Evolutionary conservation across 2,113 vertebrate species (phyloP), one percentile per base, ranked within the genome.

Genomic region (Hydrolagus affinis): DNA sequence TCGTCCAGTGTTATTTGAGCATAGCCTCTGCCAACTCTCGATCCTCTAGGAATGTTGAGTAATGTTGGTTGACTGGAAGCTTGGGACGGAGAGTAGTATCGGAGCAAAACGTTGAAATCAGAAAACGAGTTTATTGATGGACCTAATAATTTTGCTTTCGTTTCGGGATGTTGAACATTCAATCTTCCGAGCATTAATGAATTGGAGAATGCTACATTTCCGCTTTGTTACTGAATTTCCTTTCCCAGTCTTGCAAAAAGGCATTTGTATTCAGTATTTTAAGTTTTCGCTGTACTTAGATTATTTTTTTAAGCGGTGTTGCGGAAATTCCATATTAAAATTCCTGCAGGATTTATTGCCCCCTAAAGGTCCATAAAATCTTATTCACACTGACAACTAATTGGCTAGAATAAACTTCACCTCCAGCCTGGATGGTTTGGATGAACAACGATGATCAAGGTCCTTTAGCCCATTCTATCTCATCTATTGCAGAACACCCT

Each of bases 261-360:
- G 44, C 44, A 44, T 44, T 23, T 77, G 57, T n/a, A 11, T n/a
- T 77, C 17, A n/a, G 6, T 12, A 23, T 8, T 23, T 77, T 7
- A 44, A 75, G 25, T n/a, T 19, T 56, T 75, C 7, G 56, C 17
- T 21, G 11, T 7, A 44, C 4, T 14, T 23, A 3, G 74, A 76
- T 59, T 17, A n/a, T 59, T 76, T 76, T 57, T 56, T 9, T 57
- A 17, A 11, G 32, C 56, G 21, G 12, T 4, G 21, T 11, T 21
- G 10, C 57, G 59, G 74, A 77, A 77, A 77, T 77, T 77, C 11
- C 59, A n/a, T 59, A 59, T 77, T 57, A n/a, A 14, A 76, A 23
- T 23, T 59, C 44, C 59, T 57, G 44, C 56, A 77, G n/a, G 23
- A 44, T 44, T n/a, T 44, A 44, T 44, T 44, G 44, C 44, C 44